Evolutionary conservation across 2,113 vertebrate species (phyloP).

Genomic region (Piaya cayana): DNA sequence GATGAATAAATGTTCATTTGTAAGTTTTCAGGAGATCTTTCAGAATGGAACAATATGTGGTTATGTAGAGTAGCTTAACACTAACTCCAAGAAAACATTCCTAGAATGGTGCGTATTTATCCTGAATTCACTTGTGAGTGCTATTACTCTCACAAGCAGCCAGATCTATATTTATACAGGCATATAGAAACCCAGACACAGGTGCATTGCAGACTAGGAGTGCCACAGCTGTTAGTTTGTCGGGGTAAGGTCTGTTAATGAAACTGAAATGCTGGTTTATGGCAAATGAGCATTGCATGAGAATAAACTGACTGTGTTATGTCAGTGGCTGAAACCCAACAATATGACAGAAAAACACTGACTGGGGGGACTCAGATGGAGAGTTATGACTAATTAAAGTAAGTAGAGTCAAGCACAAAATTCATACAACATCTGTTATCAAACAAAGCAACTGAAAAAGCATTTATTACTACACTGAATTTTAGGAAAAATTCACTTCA

Average conservation of each 20-base stretch:
- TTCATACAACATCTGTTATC: constrained; percentile 50
- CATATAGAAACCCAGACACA: neutral
- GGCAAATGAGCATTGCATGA: neutral
- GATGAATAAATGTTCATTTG: neutral
- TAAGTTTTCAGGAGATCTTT: neutral
- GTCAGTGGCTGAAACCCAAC: neutral
- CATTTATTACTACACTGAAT: neutral
- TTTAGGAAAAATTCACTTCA: constrained; percentile 14
- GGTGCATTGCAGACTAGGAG: constrained; percentile 5
- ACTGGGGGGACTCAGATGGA: constrained; percentile 17
- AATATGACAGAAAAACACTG: constrained; percentile 3
- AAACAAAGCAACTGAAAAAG: constrained; percentile 26
- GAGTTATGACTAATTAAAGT: constrained; percentile 20
- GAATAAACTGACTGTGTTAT: constrained; percentile 4
- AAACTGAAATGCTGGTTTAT: constrained; percentile 21
- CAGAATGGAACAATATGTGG: neutral
- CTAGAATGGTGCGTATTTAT: neutral
- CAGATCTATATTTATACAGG: neutral
- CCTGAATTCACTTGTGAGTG: neutral
- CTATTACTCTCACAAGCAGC: neutral
- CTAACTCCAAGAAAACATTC: neutral
- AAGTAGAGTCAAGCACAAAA: constrained; percentile 20
- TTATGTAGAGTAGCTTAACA: neutral
- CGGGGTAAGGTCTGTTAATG: constrained; percentile 15
- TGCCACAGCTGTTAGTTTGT: constrained; percentile 22